Conservation (phyloP, 2,888 invertebrate species). For the Lasioglossum zephyrum region DNA sequence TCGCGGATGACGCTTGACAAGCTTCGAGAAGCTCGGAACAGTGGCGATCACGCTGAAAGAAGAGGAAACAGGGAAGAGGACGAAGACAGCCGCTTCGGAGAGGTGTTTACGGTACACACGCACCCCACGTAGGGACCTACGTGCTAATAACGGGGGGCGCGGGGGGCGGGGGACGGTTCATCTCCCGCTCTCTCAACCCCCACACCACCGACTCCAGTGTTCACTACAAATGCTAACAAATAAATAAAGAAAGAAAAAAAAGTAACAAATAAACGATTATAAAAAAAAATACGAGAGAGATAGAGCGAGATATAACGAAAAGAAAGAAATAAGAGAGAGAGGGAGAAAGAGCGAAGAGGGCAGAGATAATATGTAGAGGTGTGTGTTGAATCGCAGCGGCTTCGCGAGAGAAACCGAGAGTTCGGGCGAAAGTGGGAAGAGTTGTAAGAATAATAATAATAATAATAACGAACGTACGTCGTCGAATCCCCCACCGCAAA, state of each 20-base stretch:
- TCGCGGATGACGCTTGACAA: not conserved
- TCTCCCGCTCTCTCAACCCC: conserved; percentile 71
- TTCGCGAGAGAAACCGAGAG: conserved; percentile 36
- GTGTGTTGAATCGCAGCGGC: conserved; percentile 50
- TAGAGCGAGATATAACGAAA: not conserved
- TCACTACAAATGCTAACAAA: conserved; percentile 75
- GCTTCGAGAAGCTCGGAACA: not conserved
- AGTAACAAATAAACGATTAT: conserved; percentile 57
- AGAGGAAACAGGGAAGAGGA: conserved; percentile 3
- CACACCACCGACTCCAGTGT: conserved; percentile 84
- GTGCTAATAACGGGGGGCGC: conserved; percentile 71
- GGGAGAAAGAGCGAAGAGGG: conserved; percentile 3
- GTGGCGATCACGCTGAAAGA: not conserved
- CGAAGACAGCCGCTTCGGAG: conserved; percentile 49
- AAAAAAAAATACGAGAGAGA: conserved; percentile 26
- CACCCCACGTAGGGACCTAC: conserved; percentile 78
- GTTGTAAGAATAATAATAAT: not conserved
- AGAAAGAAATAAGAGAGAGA: not conserved
- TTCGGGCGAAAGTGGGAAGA: not conserved
- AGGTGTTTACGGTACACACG: conserved; percentile 67
- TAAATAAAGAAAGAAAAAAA: conserved; percentile 56
- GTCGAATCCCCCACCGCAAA: conserved; percentile 43
- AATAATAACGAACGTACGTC: conserved; percentile 42
- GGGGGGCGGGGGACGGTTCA: conserved; percentile 67
- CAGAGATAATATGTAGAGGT: not conserved